Conservation (phyloP, 2,888 invertebrate species). For the Eupithecia vulgata region DNA sequence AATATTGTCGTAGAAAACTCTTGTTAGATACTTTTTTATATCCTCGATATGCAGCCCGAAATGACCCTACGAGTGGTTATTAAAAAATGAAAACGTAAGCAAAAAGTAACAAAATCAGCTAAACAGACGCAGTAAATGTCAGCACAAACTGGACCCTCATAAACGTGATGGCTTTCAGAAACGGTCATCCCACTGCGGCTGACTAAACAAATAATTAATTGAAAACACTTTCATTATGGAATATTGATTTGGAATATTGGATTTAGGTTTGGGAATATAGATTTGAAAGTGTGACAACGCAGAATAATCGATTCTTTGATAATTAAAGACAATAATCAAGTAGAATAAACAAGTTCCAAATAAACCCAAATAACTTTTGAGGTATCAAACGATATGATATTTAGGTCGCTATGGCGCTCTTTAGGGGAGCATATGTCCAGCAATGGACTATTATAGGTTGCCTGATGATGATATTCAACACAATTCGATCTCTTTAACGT, state of each 20-base stretch:
- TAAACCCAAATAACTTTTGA: background rate
- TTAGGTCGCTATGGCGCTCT: no score
- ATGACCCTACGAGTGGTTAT: background rate
- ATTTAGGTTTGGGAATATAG: background rate
- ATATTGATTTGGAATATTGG: constrained; percentile 24
- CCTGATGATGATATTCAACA: background rate
- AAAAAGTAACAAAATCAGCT: constrained; percentile 21
- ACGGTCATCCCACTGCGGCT: constrained; percentile 28
- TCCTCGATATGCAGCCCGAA: constrained; percentile 2
- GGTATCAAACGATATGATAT: background rate
- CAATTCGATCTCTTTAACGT: background rate
- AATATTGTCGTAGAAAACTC: background rate
- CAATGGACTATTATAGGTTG: no score
- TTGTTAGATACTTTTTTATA: constrained; percentile 7
- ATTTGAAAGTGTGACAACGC: background rate
- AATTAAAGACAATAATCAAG: no score
- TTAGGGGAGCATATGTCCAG: no score
- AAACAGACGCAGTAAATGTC: constrained; percentile 28
- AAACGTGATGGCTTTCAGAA: constrained; percentile 34
- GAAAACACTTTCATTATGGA: constrained; percentile 23
- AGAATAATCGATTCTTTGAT: background rate
- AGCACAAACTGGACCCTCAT: constrained; percentile 37
- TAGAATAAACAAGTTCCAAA: background rate
- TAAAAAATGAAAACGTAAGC: constrained; percentile 23
- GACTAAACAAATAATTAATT: constrained; percentile 37